A percentile compares a stretch with the other conserved stretches of the same genome.
These are phyloP conservation scores for Psilopsiagon aurifrons DNA, from an alignment of 2,113 vertebrate species.

Conservation along the genomic window DNA sequence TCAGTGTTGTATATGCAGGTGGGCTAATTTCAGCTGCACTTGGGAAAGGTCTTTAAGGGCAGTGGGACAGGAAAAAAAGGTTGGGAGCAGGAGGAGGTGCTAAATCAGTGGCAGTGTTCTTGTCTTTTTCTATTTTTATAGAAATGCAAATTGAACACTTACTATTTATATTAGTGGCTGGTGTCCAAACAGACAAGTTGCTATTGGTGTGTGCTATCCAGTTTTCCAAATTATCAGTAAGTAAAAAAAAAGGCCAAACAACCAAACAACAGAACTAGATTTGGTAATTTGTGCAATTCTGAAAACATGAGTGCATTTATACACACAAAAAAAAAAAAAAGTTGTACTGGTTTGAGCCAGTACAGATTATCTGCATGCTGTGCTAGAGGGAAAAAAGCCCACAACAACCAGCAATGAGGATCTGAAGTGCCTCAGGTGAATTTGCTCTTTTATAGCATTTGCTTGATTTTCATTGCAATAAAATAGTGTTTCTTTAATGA, in stretches of 20 bases:
- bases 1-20: not conserved
- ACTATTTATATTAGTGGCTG: conserved; percentile 14
- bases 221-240: not conserved
- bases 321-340: not conserved
- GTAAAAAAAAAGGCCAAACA: not conserved
- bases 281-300: not conserved
- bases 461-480: not conserved
- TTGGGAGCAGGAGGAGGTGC: not conserved
- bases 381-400: not conserved
- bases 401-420: not conserved
- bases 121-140: conserved; percentile 1
- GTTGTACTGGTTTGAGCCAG: not conserved
- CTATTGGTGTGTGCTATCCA: not conserved
- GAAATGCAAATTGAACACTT: conserved; percentile 46
- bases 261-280: not conserved
- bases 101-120: not conserved
- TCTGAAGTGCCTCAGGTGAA: not conserved
- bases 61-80: not conserved
- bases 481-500: not conserved
- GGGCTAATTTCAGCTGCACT: not conserved
- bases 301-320: not conserved
- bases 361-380: not conserved
- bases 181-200: not conserved
- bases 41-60: not conserved
- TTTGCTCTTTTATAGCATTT: not conserved